phyloP scores from a whole-genome alignment of 1,140 invertebrate genomes.

The Trissolcus basalis region DNA sequence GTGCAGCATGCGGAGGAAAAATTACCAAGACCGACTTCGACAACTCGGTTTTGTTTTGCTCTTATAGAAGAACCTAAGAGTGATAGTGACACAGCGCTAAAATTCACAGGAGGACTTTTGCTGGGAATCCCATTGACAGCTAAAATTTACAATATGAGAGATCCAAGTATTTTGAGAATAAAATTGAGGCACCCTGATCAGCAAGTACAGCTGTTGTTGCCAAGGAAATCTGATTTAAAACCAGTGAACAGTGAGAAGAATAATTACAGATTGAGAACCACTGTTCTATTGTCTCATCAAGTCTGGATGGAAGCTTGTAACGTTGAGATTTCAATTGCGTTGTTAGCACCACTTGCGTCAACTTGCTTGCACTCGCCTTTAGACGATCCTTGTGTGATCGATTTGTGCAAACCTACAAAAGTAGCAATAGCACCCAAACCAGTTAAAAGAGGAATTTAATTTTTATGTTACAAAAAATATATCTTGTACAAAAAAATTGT shows the following conservation, averaged over 20 bases:
- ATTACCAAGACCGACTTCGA: constrained; percentile 69
- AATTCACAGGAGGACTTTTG: constrained; percentile 94
- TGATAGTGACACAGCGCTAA: constrained; percentile 89
- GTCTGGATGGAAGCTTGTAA: constrained; percentile 93
- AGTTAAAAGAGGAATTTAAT: constrained; percentile 87
- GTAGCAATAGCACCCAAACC: constrained; percentile 92
- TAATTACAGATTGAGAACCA: constrained; percentile 88
- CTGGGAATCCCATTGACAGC: constrained; percentile 90
- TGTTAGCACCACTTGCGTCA: constrained; percentile 84
- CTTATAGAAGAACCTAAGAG: constrained; percentile 89
- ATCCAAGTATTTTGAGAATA: constrained; percentile 84
- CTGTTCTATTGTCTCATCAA: constrained; percentile 91
- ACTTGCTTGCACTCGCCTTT: constrained; percentile 74
- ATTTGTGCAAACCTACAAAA: constrained; percentile 92
- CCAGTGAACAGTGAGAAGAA: constrained; percentile 72
- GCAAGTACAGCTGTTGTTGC: constrained; percentile 87
- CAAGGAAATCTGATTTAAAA: constrained; percentile 82
- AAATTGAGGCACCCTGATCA: constrained; percentile 95
- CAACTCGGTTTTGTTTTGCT: constrained; percentile 80
- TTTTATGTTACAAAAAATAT: constrained; percentile 17
- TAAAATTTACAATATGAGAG: constrained; percentile 87
- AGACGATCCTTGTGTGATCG: constrained; percentile 82
- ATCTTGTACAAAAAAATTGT: background rate
- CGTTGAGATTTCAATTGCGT: constrained; percentile 89
- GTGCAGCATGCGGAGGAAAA: constrained; percentile 70